Evolutionary conservation across 2,797 vertebrate species (phyloP).

Genomic region (Petrocephalus sullivani): DNA sequence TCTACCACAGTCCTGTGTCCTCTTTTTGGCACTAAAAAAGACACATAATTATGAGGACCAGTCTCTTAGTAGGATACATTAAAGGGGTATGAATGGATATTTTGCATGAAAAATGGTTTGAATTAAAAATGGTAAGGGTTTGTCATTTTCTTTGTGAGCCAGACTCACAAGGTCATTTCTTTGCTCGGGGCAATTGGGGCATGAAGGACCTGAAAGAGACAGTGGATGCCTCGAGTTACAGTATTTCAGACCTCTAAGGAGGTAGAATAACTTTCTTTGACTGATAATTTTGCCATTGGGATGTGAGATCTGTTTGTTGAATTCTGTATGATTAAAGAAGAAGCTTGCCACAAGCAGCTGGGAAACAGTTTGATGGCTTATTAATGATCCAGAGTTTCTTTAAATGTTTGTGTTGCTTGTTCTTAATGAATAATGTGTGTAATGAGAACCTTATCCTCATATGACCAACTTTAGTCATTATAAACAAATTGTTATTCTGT

Average conservation of each 20-base stretch:
- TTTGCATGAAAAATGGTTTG: conserved; percentile 11
- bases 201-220: not conserved
- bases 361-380: not conserved
- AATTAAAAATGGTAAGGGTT: not conserved
- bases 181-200: not conserved
- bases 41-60: not conserved
- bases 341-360: not conserved
- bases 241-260: not conserved
- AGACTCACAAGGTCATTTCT: not conserved
- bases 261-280: not conserved
- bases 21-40: not conserved
- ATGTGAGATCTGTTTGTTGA: not conserved
- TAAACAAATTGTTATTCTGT: not conserved
- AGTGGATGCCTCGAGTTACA: not conserved
- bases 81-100: not conserved
- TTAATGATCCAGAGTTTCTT: conserved; percentile 1
- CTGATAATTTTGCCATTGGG: conserved; percentile 7
- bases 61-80: not conserved
- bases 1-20: not conserved
- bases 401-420: not conserved
- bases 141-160: not conserved
- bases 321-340: not conserved
- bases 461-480: not conserved
- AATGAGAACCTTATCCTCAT: conserved; percentile 7
- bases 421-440: not conserved